Percentiles rank a stretch among this genome's conserved stretches.
Evolutionary conservation across 1,140 invertebrate species (phyloP).

Genomic region (Aphelinus certus): DNA sequence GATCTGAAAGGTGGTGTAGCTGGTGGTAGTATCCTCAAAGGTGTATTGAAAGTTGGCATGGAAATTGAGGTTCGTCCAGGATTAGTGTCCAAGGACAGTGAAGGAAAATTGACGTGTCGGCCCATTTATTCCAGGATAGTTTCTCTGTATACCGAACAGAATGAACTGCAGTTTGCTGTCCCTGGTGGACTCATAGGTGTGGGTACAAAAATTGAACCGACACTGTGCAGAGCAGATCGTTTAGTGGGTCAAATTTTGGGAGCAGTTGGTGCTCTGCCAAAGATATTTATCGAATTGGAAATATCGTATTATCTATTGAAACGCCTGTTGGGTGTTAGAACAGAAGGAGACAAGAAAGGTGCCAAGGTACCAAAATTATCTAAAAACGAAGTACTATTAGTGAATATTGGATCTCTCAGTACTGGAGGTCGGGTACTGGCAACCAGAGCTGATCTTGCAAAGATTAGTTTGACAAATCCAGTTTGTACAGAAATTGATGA

Average conservation of each 20-base stretch:
- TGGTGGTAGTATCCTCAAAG: constrained; percentile 96
- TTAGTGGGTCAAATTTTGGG: constrained; percentile 98
- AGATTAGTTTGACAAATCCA: constrained; percentile 96
- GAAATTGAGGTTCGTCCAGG: constrained; percentile 94
- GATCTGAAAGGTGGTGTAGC: constrained; percentile 98
- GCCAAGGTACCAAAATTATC: constrained; percentile 83
- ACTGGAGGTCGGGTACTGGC: constrained; percentile 96
- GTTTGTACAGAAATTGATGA: constrained; percentile 99
- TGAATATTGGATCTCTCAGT: constrained; percentile 98
- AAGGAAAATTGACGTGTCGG: constrained; percentile 94
- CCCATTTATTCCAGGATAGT: constrained; percentile 98
- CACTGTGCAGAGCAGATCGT: constrained; percentile 95
- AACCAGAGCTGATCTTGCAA: constrained; percentile 97
- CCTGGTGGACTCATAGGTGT: constrained; percentile 99
- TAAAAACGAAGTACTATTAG: constrained; percentile 80
- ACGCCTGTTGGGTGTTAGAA: constrained; percentile 94
- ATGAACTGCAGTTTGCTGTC: constrained; percentile 98
- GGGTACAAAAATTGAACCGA: constrained; percentile 99
- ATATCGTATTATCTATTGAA: constrained; percentile 98
- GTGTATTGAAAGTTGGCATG: constrained; percentile 92
- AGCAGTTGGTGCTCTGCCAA: constrained; percentile 94
- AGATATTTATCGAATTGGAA: constrained; percentile 98
- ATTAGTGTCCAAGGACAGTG: constrained; percentile 94
- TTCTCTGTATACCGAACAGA: constrained; percentile 98
- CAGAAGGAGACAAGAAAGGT: constrained; percentile 98